These are phyloP conservation scores for Columba guinea DNA, from an alignment of 2,797 vertebrate genomes.

Conservation along the genomic window DNA sequence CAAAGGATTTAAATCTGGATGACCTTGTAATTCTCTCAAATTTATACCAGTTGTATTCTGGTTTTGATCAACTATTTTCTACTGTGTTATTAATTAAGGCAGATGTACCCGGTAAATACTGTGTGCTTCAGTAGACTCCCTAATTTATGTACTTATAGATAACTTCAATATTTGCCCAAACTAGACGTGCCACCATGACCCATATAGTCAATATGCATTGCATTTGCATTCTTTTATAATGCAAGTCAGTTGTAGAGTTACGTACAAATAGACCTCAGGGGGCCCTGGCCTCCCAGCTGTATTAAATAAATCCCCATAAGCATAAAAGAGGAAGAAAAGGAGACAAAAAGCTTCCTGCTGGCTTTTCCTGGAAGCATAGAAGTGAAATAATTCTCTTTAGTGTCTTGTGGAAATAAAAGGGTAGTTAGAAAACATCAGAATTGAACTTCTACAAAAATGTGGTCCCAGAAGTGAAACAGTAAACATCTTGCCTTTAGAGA, in stretches of 20 bases:
- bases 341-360: conserved; percentile 58
- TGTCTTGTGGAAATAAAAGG: background rate
- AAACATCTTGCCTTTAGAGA: background rate
- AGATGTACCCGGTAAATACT: background rate
- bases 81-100: background rate
- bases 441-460: background rate
- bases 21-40: background rate
- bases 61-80: background rate
- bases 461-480: background rate
- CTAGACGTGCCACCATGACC: background rate
- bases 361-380: conserved; percentile 55
- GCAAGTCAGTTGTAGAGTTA: conserved; percentile 46
- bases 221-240: conserved; percentile 70
- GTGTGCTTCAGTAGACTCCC: background rate
- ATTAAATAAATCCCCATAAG: conserved; percentile 59
- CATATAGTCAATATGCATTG: conserved; percentile 7
- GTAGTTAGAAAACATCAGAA: background rate
- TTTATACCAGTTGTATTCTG: conserved; percentile 5
- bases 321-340: conserved; percentile 54
- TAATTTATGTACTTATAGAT: background rate
- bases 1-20: conserved; percentile 5
- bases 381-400: conserved; percentile 22
- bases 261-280: conserved; percentile 23
- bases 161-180: conserved; percentile 32
- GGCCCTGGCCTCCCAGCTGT: conserved; percentile 41